Conservation (phyloP, 2,797 vertebrate species). For the Peromyscus nudipes region DNA sequence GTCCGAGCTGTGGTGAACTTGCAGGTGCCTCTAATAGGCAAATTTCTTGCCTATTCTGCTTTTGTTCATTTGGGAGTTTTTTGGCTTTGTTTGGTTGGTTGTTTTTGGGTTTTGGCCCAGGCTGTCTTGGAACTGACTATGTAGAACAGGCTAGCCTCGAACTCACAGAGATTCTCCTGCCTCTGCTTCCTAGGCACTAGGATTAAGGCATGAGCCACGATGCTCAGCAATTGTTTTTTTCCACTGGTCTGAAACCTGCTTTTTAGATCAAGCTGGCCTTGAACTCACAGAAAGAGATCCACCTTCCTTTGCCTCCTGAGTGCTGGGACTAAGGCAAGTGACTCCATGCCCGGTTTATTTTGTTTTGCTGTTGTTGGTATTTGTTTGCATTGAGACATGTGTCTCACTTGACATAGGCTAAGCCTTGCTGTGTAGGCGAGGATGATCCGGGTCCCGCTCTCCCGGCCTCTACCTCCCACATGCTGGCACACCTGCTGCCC, state of each 20-base stretch:
- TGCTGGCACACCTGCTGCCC: neutral
- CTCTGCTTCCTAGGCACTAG: neutral
- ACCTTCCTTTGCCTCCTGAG: neutral
- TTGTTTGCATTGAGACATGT: neutral
- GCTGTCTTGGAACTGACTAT: neutral
- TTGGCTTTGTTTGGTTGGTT: neutral
- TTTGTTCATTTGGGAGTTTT: neutral
- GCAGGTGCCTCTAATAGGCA: neutral
- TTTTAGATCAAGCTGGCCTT: neutral
- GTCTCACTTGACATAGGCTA: neutral
- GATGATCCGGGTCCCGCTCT: neutral
- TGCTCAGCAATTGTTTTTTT: neutral
- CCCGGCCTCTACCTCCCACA: too few relatives aligned
- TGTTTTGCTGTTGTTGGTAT: neutral
- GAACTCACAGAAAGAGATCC: neutral
- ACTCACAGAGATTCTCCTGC: neutral
- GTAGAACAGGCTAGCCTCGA: neutral
- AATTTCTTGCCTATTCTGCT: neutral
- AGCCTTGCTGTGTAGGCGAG: neutral
- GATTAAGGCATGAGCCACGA: neutral
- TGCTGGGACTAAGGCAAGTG: neutral
- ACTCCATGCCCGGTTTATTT: neutral
- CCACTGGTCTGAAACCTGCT: neutral
- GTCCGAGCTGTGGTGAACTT: neutral
- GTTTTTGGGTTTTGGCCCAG: neutral